Conservation (phyloP, 2,797 vertebrate genomes). For the Sylvia borin region DNA sequence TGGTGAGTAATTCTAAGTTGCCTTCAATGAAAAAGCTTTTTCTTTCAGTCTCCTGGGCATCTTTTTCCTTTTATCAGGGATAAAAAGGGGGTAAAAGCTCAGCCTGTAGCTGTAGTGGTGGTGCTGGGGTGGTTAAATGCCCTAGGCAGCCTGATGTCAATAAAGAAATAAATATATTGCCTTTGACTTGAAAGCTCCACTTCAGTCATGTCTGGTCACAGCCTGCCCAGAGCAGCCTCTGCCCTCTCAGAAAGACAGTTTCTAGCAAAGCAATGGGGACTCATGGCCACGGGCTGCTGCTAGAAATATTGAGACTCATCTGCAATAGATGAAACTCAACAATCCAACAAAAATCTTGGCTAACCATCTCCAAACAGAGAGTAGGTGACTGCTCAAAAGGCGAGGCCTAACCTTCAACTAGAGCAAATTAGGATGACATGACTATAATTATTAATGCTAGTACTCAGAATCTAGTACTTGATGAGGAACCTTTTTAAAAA, state of each 20-base stretch:
- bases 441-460: not conserved
- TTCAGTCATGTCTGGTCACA: not conserved
- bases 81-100: too few relatives aligned
- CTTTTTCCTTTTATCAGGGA: not conserved
- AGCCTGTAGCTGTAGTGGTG: not conserved
- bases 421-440: not conserved
- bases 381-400: not conserved
- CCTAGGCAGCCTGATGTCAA: not conserved
- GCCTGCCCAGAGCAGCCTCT: not conserved
- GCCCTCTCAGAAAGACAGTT: not conserved
- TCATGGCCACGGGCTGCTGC: not conserved
- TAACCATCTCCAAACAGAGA: not conserved
- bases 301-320: not conserved
- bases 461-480: not conserved
- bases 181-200: not conserved
- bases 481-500: not conserved
- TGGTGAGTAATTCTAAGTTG: not conserved
- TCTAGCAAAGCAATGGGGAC: not conserved
- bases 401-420: not conserved
- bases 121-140: not conserved
- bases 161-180: not conserved
- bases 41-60: not conserved
- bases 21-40: not conserved
- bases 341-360: fast-evolving
- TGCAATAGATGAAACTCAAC: not conserved